Conservation (phyloP, 2,797 vertebrate species). For the Ispidina picta region DNA sequence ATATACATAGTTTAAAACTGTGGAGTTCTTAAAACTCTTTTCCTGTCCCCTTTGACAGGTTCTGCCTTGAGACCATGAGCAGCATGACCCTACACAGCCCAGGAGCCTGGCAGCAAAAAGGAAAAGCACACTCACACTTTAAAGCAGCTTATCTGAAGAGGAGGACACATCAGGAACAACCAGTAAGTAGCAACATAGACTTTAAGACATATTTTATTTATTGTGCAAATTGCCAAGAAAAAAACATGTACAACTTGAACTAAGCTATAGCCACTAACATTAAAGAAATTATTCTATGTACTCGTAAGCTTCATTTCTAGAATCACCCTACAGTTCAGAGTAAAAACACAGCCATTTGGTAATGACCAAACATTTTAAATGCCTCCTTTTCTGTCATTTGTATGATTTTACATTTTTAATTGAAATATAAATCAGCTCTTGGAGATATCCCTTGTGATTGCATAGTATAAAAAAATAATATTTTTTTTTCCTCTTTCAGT, state of each 20-base stretch:
- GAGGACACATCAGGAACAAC: background rate
- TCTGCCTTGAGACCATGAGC: background rate
- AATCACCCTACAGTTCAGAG: slow-evolving; percentile 17
- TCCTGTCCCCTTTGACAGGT: background rate
- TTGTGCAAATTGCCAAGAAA: slow-evolving; percentile 52
- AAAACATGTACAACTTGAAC: slow-evolving; percentile 35
- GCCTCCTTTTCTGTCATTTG: background rate
- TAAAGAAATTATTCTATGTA: background rate
- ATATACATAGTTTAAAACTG: background rate
- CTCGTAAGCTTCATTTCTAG: background rate
- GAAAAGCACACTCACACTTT: background rate
- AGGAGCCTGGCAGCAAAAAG: background rate
- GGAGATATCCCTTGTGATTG: slow-evolving; percentile 39
- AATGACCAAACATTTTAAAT: slow-evolving; percentile 26
- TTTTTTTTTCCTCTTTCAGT: background rate
- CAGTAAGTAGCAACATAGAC: background rate
- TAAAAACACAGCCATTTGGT: slow-evolving; percentile 8
- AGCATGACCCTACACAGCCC: background rate
- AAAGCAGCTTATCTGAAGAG: background rate
- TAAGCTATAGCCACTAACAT: slow-evolving; percentile 36
- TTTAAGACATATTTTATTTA: slow-evolving; percentile 63
- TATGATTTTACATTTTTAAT: background rate
- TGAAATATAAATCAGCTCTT: background rate
- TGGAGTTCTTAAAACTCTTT: background rate
- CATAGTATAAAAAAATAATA: background rate